Conservation (phyloP, 2,113 vertebrate genomes). For the Pardalotus punctatus region DNA sequence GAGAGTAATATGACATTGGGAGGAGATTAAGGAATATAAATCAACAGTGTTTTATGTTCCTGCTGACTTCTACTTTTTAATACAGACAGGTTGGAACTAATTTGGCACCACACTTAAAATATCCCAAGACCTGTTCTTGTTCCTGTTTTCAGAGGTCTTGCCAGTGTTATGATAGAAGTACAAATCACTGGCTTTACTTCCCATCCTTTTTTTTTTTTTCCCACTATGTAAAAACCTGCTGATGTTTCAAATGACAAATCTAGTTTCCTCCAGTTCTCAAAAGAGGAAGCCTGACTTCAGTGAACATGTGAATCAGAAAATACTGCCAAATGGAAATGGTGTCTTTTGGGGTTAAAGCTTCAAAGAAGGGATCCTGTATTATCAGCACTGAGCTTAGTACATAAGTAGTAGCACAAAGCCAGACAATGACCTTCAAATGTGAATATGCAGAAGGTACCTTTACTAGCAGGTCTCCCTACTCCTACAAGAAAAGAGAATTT, state of each 20-base stretch:
- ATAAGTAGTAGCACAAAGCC: neutral
- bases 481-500: neutral
- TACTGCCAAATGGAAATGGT: conserved; percentile 22
- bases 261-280: conserved; percentile 23
- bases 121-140: neutral
- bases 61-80: neutral
- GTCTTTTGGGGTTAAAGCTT: neutral
- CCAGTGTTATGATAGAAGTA: neutral
- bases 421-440: neutral
- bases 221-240: neutral
- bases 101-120: neutral
- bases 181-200: neutral
- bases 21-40: neutral
- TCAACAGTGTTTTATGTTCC: neutral
- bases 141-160: conserved; percentile 9
- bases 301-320: conserved; percentile 12
- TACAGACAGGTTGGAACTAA: neutral
- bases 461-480: neutral
- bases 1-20: neutral
- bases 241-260: conserved; percentile 45
- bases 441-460: neutral
- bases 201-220: neutral
- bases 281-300: conserved; percentile 48
- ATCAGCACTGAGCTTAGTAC: neutral
- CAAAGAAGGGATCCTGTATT: neutral